A percentile compares a stretch with the other conserved stretches of the same genome.
These are phyloP conservation scores for Drosophila bifasciata DNA, from an alignment of 1,140 invertebrate genomes.

Conservation along the genomic window DNA sequence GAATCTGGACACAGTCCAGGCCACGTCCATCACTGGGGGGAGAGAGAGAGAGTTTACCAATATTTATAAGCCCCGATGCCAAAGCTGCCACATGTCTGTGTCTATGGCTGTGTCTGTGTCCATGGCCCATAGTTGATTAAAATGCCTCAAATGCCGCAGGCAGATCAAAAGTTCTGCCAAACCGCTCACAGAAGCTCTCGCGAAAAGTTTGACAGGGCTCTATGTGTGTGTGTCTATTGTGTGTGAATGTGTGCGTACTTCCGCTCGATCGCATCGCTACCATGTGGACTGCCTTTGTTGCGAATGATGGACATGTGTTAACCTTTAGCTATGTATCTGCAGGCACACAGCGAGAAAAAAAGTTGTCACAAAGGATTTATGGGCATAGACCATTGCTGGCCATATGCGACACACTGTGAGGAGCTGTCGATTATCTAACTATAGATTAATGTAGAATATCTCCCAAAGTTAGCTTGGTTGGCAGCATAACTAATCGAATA, in stretches of 20 bases:
- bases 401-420: no score
- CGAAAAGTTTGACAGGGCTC: slow-evolving; percentile 44
- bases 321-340: slow-evolving; percentile 8
- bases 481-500: no score
- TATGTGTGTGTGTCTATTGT: not conserved
- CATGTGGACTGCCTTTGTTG: slow-evolving; percentile 27
- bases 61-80: slow-evolving; percentile 73
- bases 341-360: slow-evolving; percentile 20
- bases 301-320: slow-evolving; percentile 29
- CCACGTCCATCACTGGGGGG: slow-evolving; percentile 37
- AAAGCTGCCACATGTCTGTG: slow-evolving; percentile 26
- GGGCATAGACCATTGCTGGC: no score
- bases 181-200: slow-evolving; percentile 13
- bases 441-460: no score
- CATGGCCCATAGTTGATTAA: slow-evolving; percentile 69
- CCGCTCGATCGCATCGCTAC: slow-evolving; percentile 56
- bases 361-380: not conserved
- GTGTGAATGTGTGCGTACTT: slow-evolving; percentile 21
- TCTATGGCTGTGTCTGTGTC: no score
- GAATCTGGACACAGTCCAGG: slow-evolving; percentile 10
- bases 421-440: not conserved
- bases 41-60: slow-evolving; percentile 51
- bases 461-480: no score
- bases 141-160: slow-evolving; percentile 54
- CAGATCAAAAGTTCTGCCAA: slow-evolving; percentile 36